Percentiles rank a stretch among this genome's conserved stretches.
Conservation (phyloP, 2,113 vertebrate genomes). For the Irena cyanogastra region DNA sequence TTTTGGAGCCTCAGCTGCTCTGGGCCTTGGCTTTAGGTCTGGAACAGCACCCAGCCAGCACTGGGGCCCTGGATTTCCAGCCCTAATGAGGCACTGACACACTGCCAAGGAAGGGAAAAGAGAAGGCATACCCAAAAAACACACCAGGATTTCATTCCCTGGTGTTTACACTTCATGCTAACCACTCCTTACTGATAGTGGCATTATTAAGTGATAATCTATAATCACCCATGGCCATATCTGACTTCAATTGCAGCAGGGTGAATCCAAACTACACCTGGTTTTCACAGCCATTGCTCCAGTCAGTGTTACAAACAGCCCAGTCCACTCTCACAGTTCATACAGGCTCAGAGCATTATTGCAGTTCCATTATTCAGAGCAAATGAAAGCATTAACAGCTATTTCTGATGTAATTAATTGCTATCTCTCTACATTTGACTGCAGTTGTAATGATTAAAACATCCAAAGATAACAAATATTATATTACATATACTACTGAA, state of each 20-base stretch:
- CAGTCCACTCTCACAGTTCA: no score
- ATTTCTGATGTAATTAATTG: not conserved
- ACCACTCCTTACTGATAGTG: not conserved
- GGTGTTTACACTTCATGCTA: not conserved
- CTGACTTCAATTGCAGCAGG: not conserved
- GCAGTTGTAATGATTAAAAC: not conserved
- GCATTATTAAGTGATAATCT: not conserved
- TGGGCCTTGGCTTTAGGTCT: not conserved
- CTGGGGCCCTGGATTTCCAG: not conserved
- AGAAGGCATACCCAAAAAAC: not conserved
- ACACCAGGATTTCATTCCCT: not conserved
- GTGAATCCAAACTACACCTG: not conserved
- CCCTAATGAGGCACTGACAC: not conserved
- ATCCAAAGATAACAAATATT: not conserved
- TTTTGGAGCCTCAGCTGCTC: accelerated
- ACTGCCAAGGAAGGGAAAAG: accelerated
- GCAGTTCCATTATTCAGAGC: not conserved
- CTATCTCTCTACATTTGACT: not conserved
- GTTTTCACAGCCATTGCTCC: not conserved
- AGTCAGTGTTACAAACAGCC: not conserved
- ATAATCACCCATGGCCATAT: not conserved
- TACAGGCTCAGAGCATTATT: not conserved
- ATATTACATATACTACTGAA: accelerated
- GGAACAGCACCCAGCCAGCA: accelerated
- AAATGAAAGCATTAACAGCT: not conserved